phyloP scores from a whole-genome alignment of 2,888 invertebrate species.

The Sisyra nigra region DNA sequence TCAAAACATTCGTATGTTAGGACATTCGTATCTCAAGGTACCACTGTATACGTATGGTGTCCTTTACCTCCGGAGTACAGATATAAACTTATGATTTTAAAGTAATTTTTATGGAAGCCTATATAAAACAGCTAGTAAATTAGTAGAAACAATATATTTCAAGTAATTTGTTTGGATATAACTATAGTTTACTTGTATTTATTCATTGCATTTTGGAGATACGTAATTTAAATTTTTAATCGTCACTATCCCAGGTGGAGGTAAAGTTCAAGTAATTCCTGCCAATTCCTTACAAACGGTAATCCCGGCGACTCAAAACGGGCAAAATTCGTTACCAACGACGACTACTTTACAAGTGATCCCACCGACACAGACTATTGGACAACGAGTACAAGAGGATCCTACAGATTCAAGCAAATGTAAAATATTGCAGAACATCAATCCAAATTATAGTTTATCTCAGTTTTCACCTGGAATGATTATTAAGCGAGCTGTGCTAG shows the following conservation, averaged over 20 bases:
- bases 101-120: no score
- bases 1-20: no score
- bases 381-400: conserved; percentile 65
- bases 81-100: no score
- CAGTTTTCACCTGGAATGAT: conserved; percentile 20
- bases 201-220: conserved; percentile 25
- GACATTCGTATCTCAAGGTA: no score
- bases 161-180: conserved; percentile 15
- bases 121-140: no score
- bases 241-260: conserved; percentile 47
- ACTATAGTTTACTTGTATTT: conserved; percentile 11
- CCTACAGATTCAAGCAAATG: conserved; percentile 71
- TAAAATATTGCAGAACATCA: conserved; percentile 48
- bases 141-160: conserved; percentile 19
- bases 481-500: conserved; percentile 12
- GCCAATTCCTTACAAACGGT: conserved; percentile 35
- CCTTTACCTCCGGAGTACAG: no score
- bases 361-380: conserved; percentile 18
- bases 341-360: conserved; percentile 12
- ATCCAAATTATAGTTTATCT: conserved; percentile 18
- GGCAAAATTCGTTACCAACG: conserved; percentile 12
- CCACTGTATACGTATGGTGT: no score
- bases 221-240: conserved; percentile 33
- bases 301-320: conserved; percentile 15
- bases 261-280: conserved; percentile 70